A percentile compares a stretch with the other conserved stretches of the same genome.
These are phyloP conservation scores for Saccostrea echinata DNA, from an alignment of 1,140 invertebrate species.

Conservation along the genomic window DNA sequence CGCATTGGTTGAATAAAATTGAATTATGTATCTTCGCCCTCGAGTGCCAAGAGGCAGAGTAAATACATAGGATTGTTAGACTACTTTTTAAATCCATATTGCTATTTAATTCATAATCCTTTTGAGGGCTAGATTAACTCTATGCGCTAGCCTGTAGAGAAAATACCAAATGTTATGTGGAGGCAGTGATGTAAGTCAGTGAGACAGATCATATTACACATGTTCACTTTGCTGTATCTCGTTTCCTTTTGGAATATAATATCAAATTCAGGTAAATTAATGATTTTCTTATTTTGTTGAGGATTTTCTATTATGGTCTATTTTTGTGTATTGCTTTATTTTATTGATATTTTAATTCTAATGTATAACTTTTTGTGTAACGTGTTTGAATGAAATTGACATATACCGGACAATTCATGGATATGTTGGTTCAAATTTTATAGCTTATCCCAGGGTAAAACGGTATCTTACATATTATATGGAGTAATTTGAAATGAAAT, in stretches of 20 bases:
- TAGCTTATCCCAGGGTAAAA: too few species aligned
- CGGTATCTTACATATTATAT: too few species aligned
- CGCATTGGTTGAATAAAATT: conserved; percentile 1
- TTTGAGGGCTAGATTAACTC: not conserved
- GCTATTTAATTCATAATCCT: conserved; percentile 15
- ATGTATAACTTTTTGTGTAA: too few species aligned
- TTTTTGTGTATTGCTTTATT: too few species aligned
- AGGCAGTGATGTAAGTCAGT: not conserved
- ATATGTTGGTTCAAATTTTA: too few species aligned
- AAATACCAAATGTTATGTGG: not conserved
- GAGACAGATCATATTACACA: not conserved
- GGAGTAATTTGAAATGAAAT: too few species aligned
- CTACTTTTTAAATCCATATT: conserved; percentile 9
- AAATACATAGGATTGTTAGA: not conserved
- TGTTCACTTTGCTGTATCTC: not conserved
- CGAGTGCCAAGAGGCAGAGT: conserved; percentile 21
- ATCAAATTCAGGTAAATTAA: conserved; percentile 8
- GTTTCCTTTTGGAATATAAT: not conserved
- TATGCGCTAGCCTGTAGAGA: not conserved
- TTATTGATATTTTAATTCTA: too few species aligned
- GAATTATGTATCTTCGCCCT: not conserved
- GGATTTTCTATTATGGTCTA: too few species aligned
- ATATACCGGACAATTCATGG: too few species aligned
- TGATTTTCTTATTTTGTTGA: not conserved
- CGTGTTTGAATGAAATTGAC: too few species aligned